Base-by-base conservation (phyloP, 2,888 invertebrate species). In the Steinernema hermaphroditum region DNA sequence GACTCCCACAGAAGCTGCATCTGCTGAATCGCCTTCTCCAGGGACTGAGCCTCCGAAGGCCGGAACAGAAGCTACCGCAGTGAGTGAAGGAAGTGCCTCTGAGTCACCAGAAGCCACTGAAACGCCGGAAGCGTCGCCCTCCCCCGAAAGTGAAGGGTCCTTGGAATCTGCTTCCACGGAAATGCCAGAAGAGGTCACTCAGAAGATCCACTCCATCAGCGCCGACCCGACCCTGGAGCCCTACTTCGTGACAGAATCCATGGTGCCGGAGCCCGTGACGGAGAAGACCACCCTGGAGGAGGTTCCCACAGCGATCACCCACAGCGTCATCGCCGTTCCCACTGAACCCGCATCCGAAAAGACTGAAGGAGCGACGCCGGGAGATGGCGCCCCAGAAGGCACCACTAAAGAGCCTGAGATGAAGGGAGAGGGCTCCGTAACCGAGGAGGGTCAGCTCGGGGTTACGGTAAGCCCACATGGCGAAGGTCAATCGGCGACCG, bases 301-400 rank as follows among this genome's bases (percentile, higher is more conserved):
- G 62, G 62, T 62, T 27, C 62, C 62, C 62, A 29, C 27, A 29
- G 16, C 62, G 27, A 62, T 62, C 34, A 62, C 62, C 16, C 62
- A 62, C 32, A 62, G 62, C 32, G 29, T 29, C 62, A 62, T 62
- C 62, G 12, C 32, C 9, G 62, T 27, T 24, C 16, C 32, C 14
- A 62, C 62, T 6, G 14, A 14, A 29, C 62, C 37, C 32, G 32
- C 29, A 2, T 27, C 62, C 16, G 62, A 29, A 19, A 32, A 29
- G 4, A 9, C 16, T 14, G 32, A 32, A 29, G 62, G 19, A 14
- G 62, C 12, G 1, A 27, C 16, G 2, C 6, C 32, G 12, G 32
- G 6, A 29, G 16, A 14, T 16, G 16, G 37, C 37, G 37, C 12
- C 37, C 12, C 37, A 4, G 37, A 37, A 37, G 37, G 37, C 37